Conservation (phyloP, 1,140 invertebrate species). For the Dendrolimus punctatus region DNA sequence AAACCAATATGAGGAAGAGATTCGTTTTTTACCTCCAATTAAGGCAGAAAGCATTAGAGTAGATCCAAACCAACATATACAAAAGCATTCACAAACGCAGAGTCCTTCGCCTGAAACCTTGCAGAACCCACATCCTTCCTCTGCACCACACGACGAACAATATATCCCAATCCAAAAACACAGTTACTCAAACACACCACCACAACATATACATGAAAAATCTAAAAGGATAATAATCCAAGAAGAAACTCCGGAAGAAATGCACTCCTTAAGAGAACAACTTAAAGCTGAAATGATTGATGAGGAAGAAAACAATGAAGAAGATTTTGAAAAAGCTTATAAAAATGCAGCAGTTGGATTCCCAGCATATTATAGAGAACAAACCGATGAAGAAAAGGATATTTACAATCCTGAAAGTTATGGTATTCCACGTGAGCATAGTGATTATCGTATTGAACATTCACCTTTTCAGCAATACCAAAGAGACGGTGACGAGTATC, state of each 20-base stretch:
- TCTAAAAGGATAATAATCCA: conserved; percentile 42
- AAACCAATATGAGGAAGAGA: conserved; percentile 44
- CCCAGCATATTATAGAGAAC: conserved; percentile 36
- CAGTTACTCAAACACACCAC: conserved; percentile 16
- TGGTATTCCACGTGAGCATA: conserved; percentile 30
- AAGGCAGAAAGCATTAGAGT: conserved; percentile 31
- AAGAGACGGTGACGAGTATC: conserved; percentile 42
- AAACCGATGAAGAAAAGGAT: conserved; percentile 41
- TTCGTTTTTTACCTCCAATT: conserved; percentile 28
- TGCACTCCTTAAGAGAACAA: conserved; percentile 34
- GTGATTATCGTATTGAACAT: conserved; percentile 36
- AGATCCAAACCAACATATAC: conserved; percentile 33
- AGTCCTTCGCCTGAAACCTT: not conserved
- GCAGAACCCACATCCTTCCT: conserved; percentile 12
- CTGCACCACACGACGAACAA: conserved; percentile 9
- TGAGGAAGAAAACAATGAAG: conserved; percentile 54
- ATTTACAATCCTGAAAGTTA: conserved; percentile 55
- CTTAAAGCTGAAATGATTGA: conserved; percentile 40
- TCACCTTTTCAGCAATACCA: conserved; percentile 48
- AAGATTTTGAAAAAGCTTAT: conserved; percentile 64
- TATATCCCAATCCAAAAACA: conserved; percentile 7
- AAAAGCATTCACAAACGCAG: conserved; percentile 6
- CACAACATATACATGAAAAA: conserved; percentile 37
- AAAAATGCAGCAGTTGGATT: conserved; percentile 61
- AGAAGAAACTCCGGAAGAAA: conserved; percentile 46